Evolutionary conservation across 1,140 invertebrate genomes (phyloP).

Genomic region (Procambarus virginalis): DNA sequence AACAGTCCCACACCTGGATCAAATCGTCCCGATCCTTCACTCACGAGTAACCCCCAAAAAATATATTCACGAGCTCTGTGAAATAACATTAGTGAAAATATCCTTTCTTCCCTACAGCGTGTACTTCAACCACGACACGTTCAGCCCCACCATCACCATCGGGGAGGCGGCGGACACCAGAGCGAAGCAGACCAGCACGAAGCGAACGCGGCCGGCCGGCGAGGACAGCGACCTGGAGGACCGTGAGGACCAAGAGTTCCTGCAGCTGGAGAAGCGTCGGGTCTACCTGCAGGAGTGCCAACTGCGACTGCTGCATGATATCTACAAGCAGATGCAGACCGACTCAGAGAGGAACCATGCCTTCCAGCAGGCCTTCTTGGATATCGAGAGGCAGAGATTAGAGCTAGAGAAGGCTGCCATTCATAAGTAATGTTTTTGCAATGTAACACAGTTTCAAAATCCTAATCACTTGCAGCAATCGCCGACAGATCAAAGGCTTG

Average conservation of each 20-base stretch:
- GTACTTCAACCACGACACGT: not conserved
- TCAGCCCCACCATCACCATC: not conserved
- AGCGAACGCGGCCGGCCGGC: not conserved
- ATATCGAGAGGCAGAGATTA: not conserved
- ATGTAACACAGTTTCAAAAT: too few species aligned
- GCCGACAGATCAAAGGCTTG: too few species aligned
- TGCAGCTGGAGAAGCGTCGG: constrained; percentile 14
- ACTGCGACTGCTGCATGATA: not conserved
- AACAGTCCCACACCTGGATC: too few species aligned
- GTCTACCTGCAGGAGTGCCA: constrained; percentile 1
- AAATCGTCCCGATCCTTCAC: too few species aligned
- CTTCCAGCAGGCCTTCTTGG: constrained; percentile 14
- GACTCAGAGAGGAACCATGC: constrained; percentile 8
- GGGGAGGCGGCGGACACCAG: not conserved
- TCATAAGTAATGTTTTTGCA: too few species aligned
- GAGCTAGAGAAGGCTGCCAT: not conserved
- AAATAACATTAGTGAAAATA: too few species aligned
- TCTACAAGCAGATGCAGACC: not conserved
- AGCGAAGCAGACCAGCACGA: not conserved
- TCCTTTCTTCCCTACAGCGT: not conserved
- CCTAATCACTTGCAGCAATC: too few species aligned
- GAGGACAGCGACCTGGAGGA: not conserved
- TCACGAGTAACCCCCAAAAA: too few species aligned
- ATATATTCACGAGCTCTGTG: too few species aligned
- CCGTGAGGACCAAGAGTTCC: not conserved